These are phyloP conservation scores for Dendrocopos noguchii DNA, from an alignment of 2,113 vertebrate species.

Conservation along the genomic window DNA sequence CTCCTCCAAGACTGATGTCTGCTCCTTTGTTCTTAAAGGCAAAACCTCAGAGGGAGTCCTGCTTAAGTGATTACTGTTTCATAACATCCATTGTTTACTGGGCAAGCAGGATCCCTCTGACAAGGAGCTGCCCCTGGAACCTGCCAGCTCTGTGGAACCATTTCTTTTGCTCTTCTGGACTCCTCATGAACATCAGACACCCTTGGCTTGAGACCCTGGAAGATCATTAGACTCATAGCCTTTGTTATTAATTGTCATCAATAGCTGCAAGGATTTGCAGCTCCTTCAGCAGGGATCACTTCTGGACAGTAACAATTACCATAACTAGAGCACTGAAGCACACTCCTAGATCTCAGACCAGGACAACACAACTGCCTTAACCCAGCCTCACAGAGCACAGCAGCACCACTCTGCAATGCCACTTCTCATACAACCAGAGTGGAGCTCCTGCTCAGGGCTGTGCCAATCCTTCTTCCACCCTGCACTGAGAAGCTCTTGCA, in stretches of 20 bases:
- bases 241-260: not conserved
- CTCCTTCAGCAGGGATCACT: not conserved
- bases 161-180: not conserved
- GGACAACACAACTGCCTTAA: not conserved
- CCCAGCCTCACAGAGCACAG: not conserved
- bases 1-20: not conserved
- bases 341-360: not conserved
- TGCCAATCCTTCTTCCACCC: not conserved
- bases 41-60: not conserved
- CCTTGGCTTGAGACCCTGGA: not conserved
- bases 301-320: not conserved
- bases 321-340: not conserved
- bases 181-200: not conserved
- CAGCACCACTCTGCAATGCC: fast-evolving
- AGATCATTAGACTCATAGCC: not conserved
- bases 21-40: not conserved
- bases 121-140: fast-evolving
- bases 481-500: not conserved
- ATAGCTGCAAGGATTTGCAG: not conserved
- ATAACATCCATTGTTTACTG: not conserved
- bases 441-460: fast-evolving
- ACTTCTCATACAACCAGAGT: not conserved
- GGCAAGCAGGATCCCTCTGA: not conserved
- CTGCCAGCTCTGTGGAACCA: fast-evolving
- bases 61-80: not conserved